Percentiles rank a stretch among this genome's conserved stretches.
Evolutionary conservation across 2,888 invertebrate species (phyloP).

Genomic region (Dynastes grantii): DNA sequence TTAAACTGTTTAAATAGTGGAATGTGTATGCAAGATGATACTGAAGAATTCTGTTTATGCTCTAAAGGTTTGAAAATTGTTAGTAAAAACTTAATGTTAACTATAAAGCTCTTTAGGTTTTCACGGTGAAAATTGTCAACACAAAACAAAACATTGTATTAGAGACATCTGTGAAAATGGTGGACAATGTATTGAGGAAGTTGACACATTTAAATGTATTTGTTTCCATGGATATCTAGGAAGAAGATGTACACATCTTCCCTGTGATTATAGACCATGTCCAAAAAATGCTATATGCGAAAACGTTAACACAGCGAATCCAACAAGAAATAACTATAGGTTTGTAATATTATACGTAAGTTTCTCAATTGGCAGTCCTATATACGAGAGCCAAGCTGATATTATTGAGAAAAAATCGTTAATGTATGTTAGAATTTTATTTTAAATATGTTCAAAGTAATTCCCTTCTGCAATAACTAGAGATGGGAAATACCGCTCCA

Average conservation of each 20-base stretch:
- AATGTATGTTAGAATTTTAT: too few species aligned
- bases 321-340: constrained; percentile 70
- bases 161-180: constrained; percentile 68
- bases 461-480: too few species aligned
- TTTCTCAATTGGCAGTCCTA: too few species aligned
- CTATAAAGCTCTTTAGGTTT: constrained; percentile 69
- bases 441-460: too few species aligned
- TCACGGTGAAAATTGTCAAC: constrained; percentile 71
- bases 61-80: constrained; percentile 58
- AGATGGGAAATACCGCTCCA: too few species aligned
- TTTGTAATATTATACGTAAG: constrained; percentile 54
- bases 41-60: constrained; percentile 70
- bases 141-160: constrained; percentile 71
- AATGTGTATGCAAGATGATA: constrained; percentile 69
- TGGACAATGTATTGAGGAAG: constrained; percentile 67
- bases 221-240: constrained; percentile 73
- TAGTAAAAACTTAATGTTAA: neutral
- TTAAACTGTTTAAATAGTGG: constrained; percentile 72
- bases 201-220: constrained; percentile 70
- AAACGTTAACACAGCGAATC: constrained; percentile 67
- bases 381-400: too few species aligned
- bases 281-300: constrained; percentile 69
- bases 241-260: constrained; percentile 72
- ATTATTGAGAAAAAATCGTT: too few species aligned
- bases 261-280: constrained; percentile 76